Base-by-base conservation (phyloP, 2,888 invertebrate species). In the Dicyrtoma fusca region DNA sequence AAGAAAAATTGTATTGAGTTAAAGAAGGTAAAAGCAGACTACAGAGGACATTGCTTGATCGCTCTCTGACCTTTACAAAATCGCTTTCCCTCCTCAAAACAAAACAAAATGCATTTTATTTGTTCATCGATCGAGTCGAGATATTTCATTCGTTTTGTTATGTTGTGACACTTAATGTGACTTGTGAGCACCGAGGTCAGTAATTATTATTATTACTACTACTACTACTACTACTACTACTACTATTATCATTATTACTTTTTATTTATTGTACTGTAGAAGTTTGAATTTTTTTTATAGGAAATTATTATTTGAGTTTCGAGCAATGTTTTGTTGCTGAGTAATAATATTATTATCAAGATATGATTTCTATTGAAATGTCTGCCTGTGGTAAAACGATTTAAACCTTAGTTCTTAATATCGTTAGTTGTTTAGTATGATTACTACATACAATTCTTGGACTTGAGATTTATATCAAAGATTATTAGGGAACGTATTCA, bases 181-280 rank as follows among this genome's bases (percentile, higher is more conserved):
- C 21, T 45, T 23, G 19, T 51, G 14, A 64, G 23, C 25, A 64
- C 68, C 57, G 45, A 68, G 68, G 68, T 68, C 68, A 68, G 68
- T 68, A 68, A 57, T 57, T 44, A 42, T 68, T 42, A 21, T 59
- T 68, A 25, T 45, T 17, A 68, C 17, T 66, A 57, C 25, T 26
- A 53, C 19, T 53, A 53, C 3, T 19, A 19, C 8, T 4, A n/a
- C n/a, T n/a, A n/a, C n/a, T n/a, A n/a, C n/a, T n/a, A 57, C 25
- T 26, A 53, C 19, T 53, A 53, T 11, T 19, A 19, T 19, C 2
- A 53, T 55, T 55, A 55, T 51, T 4, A 55, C 23, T 61, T 61
- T 42, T 61, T 61, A 61, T 61, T 61, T 61, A 44, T 61, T 61
- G 44, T 42, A 17, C 42, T 61, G 42, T 61, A 61, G 21, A 6